Conservation (phyloP, 2,888 invertebrate species). For the Zhuqinia jingwanae region DNA sequence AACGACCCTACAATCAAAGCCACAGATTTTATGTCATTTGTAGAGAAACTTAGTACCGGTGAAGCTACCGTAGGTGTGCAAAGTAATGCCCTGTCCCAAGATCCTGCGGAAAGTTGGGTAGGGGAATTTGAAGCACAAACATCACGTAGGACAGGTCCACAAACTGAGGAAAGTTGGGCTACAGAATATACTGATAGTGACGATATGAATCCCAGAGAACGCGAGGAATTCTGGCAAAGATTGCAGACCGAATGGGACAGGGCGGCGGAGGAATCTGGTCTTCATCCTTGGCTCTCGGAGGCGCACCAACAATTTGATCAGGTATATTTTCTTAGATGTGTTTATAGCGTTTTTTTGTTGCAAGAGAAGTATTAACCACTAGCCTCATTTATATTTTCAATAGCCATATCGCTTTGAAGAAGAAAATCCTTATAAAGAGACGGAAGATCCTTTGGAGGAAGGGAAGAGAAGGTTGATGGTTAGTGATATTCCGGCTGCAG, state of each 20-base stretch:
- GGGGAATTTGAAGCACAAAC: slow-evolving; percentile 66
- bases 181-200: slow-evolving; percentile 61
- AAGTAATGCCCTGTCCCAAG: too few relatives aligned
- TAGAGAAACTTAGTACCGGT: slow-evolving; percentile 75
- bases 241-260: slow-evolving; percentile 90
- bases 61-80: slow-evolving; percentile 62
- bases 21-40: slow-evolving; percentile 77
- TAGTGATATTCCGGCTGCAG: slow-evolving; percentile 96
- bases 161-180: slow-evolving; percentile 60
- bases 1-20: slow-evolving; percentile 75
- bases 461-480: slow-evolving; percentile 91
- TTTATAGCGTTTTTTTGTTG: too few relatives aligned
- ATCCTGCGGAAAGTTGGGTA: slow-evolving; percentile 59
- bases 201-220: slow-evolving; percentile 42
- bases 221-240: slow-evolving; percentile 84
- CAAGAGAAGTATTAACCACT: neutral
- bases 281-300: slow-evolving; percentile 88
- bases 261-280: slow-evolving; percentile 83
- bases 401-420: slow-evolving; percentile 90
- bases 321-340: slow-evolving; percentile 79
- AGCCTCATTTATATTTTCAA: neutral
- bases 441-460: slow-evolving; percentile 90
- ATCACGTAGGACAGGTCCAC: neutral
- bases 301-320: slow-evolving; percentile 85
- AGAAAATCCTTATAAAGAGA: slow-evolving; percentile 91